Percentiles rank a stretch among this genome's conserved stretches.
Evolutionary conservation across 2,888 invertebrate genomes (phyloP).

Genomic region (Athetis lepigone): DNA sequence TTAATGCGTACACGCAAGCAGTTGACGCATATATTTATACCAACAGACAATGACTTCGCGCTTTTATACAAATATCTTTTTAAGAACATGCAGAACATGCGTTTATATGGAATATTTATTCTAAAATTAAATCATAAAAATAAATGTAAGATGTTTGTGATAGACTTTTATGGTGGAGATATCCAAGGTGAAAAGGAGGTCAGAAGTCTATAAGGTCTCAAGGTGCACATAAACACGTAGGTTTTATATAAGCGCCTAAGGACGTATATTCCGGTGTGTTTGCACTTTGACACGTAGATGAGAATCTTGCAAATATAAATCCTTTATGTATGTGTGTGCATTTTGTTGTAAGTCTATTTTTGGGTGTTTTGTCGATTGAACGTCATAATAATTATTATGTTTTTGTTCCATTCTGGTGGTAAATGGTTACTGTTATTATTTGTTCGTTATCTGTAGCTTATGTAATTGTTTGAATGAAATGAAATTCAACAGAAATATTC

Average conservation of each 20-base stretch:
- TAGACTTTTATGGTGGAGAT: conserved; percentile 5
- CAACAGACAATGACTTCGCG: conserved; percentile 26
- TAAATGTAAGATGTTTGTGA: neutral
- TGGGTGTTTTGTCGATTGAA: neutral
- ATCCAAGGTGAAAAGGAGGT: conserved; percentile 7
- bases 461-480: neutral
- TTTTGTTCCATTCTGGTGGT: neutral
- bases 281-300: no score
- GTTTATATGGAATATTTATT: neutral
- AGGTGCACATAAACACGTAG: no score
- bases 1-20: conserved; percentile 10
- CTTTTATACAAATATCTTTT: conserved; percentile 1
- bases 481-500: no score
- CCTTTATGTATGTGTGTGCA: neutral
- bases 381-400: neutral
- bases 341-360: conserved; percentile 2
- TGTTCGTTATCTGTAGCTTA: neutral
- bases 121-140: neutral
- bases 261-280: neutral
- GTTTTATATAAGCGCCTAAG: no score
- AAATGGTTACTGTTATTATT: neutral
- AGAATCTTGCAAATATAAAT: no score
- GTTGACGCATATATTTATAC: conserved; percentile 9
- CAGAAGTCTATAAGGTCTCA: no score
- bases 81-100: conserved; percentile 5